Percentiles rank a stretch among this genome's conserved stretches.
phyloP scores from a whole-genome alignment of 2,113 vertebrate genomes.

The Dascyllus trimaculatus region DNA sequence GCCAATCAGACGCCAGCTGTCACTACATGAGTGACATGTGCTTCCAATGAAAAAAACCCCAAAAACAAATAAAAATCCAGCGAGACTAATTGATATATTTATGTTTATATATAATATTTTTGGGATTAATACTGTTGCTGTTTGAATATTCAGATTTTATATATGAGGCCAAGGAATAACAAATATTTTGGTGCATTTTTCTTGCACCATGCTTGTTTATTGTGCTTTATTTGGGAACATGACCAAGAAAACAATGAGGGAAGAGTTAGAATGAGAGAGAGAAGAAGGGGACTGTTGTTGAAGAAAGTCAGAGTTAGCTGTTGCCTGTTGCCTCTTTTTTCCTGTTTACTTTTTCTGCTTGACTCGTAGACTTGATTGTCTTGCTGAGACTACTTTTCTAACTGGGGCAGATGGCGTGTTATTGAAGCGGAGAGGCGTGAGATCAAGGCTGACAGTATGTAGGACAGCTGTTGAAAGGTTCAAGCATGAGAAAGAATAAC shows the following conservation, averaged over 20 bases:
- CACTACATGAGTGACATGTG: conserved; percentile 80
- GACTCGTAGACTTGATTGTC: not conserved
- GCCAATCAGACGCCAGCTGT: conserved; percentile 78
- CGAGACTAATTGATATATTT: conserved; percentile 85
- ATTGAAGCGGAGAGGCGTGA: not conserved
- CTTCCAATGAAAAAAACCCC: conserved; percentile 83
- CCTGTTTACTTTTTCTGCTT: conserved; percentile 32
- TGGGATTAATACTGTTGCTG: conserved; percentile 82
- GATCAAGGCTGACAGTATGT: conserved; percentile 53
- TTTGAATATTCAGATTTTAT: conserved; percentile 84
- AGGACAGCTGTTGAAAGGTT: conserved; percentile 31
- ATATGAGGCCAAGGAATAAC: conserved; percentile 82
- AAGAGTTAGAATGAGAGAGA: conserved; percentile 40
- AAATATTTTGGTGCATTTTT: conserved; percentile 74
- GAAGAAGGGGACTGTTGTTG: conserved; percentile 27
- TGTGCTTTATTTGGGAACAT: conserved; percentile 72
- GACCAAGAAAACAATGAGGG: conserved; percentile 63
- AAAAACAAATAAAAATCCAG: conserved; percentile 55
- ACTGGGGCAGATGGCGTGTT: conserved; percentile 2
- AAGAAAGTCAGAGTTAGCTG: conserved; percentile 69
- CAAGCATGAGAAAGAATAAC: not conserved
- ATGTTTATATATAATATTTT: conserved; percentile 85
- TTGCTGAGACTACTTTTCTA: conserved; percentile 32
- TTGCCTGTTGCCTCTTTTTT: conserved; percentile 47
- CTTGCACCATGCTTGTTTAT: conserved; percentile 54